Base-by-base conservation (phyloP, 2,888 invertebrate genomes). In the Gerris lacustris region DNA sequence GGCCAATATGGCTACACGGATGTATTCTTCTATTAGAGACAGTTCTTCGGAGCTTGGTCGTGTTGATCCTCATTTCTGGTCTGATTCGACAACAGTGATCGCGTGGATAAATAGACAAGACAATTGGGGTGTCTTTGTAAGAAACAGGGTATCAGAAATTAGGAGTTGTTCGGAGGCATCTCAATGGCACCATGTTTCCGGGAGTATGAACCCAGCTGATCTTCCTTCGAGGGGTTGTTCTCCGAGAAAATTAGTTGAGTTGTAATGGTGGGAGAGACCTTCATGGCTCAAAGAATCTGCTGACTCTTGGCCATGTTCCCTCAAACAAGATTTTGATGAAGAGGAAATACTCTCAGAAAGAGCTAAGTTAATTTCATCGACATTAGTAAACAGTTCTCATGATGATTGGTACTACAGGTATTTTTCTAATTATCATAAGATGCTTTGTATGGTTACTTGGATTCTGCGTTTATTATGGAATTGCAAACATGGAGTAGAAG, bases 221-320 rank as follows among this genome's bases (percentile, higher is more conserved):
- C 64, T 72, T 1, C 71, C 69, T 9, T 72, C 72, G 31, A 44
- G 71, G 47, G 72, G 72, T 44, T 72, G 72, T 63, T 31, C 6
- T 44, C 68, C 69, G 7, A 66, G 63, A 31, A 9, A 45, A 7
- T 6, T 17, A n/a, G 47, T 47, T 47, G 47, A 47, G 11, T 47
- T 11, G 5, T 11, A 9, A 44, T 71, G 71, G 71, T 69, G 71
- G 71, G 68, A 71, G 47, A 63, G 71, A 15, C 71, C 71, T 47
- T 11, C 5, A 11, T 71, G 68, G 68, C 68, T 68, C 9, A 63
- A 18, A 15, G 5, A 18, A 5, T 6, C 62, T 31, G 44, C 45
- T 6, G 44, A 67, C 7, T 7, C 17, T 44, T 67, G 67, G 67
- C 67, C 67, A 47, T 7, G 11, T 47, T 6, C 45, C 15, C 9